phyloP scores from a whole-genome alignment of 2,113 vertebrate species.

The Mustela nigripes region DNA sequence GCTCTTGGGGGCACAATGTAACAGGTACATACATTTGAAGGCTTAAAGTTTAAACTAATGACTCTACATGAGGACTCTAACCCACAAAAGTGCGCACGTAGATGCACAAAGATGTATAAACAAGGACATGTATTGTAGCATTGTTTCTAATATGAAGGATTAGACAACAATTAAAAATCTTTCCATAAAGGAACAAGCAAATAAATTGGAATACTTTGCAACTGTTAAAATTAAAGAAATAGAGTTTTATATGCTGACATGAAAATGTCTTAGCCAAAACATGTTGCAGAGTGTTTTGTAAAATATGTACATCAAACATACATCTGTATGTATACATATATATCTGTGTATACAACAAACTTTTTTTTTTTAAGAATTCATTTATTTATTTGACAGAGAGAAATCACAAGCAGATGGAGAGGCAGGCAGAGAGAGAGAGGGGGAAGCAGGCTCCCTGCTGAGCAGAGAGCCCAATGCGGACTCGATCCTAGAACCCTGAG shows the following conservation, averaged over 20 bases:
- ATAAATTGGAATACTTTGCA: background rate
- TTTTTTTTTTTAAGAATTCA: background rate
- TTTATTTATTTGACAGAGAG: too few relatives aligned
- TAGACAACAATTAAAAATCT: conserved; percentile 28
- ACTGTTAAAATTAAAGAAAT: background rate
- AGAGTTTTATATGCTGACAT: conserved; percentile 7
- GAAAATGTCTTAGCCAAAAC: conserved; percentile 33
- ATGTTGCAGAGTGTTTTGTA: conserved; percentile 28
- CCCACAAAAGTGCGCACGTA: background rate
- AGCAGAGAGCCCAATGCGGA: too few relatives aligned
- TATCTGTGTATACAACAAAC: background rate
- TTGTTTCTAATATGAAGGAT: conserved; percentile 4
- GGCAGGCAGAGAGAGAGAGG: too few relatives aligned
- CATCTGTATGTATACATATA: background rate
- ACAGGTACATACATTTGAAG: background rate
- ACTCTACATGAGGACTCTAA: background rate
- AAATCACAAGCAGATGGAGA: too few relatives aligned
- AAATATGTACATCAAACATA: background rate
- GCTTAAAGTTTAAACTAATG: conserved; percentile 42
- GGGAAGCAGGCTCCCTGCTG: too few relatives aligned
- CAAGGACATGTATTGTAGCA: background rate
- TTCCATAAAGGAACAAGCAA: background rate
- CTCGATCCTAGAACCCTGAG: too few relatives aligned
- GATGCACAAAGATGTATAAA: background rate
- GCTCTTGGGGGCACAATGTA: background rate